These are phyloP conservation scores for Distichodus sexfasciatus DNA, from an alignment of 2,797 vertebrate genomes.

Conservation along the genomic window DNA sequence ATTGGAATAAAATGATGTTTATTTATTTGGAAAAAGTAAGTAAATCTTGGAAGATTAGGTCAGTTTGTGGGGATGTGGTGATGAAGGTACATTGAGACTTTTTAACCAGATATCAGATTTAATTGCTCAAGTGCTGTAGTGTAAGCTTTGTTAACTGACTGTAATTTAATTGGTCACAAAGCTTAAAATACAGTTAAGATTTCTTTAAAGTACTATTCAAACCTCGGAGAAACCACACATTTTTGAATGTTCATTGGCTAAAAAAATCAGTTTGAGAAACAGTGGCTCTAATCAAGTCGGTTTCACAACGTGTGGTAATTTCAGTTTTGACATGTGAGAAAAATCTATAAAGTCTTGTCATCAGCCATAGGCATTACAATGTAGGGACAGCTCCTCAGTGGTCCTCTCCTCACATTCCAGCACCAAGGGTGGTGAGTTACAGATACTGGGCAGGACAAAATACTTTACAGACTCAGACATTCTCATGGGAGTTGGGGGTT, in stretches of 20 bases:
- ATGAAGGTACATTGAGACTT: too few relatives aligned
- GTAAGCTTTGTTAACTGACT: too few relatives aligned
- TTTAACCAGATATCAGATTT: too few relatives aligned
- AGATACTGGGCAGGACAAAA: constrained; percentile 38
- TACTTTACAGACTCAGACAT: neutral
- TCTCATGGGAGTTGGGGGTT: neutral
- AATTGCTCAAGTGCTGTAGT: too few relatives aligned
- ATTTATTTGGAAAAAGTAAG: too few relatives aligned
- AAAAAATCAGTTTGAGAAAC: constrained; percentile 3
- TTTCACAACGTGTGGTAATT: constrained; percentile 22
- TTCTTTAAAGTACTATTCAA: too few relatives aligned
- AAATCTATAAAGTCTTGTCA: neutral
- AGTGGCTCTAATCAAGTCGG: constrained; percentile 15
- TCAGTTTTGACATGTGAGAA: neutral
- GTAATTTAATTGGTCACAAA: too few relatives aligned
- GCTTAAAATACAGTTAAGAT: too few relatives aligned
- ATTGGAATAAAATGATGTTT: too few relatives aligned
- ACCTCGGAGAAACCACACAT: too few relatives aligned
- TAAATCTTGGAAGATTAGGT: too few relatives aligned
- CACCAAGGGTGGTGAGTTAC: constrained; percentile 18
- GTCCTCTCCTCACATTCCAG: constrained; percentile 35
- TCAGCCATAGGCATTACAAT: neutral
- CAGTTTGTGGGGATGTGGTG: too few relatives aligned
- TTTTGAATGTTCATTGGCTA: neutral
- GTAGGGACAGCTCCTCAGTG: neutral